phyloP scores from a whole-genome alignment of 2,113 vertebrate species.

The Actinemys pallida region DNA sequence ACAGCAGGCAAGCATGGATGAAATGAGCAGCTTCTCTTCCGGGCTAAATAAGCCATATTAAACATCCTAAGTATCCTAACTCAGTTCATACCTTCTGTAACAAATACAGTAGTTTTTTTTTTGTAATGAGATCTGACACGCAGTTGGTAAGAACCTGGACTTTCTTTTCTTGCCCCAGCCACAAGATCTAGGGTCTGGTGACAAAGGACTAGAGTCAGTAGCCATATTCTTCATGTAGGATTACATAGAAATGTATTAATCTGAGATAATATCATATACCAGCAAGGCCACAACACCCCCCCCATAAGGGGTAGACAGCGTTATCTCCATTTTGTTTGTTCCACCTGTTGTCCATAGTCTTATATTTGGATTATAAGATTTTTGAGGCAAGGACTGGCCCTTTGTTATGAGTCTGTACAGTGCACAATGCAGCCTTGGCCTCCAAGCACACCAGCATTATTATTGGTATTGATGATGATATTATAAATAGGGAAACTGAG shows the following conservation, averaged over 20 bases:
- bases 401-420: not conserved
- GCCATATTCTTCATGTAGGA: not conserved
- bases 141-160: slow-evolving; percentile 33
- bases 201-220: not conserved
- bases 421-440: not conserved
- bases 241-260: not conserved
- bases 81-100: slow-evolving; percentile 32
- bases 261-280: not conserved
- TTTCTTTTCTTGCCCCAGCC: not conserved
- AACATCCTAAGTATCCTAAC: slow-evolving; percentile 10
- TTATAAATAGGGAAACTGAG: not conserved
- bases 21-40: slow-evolving; percentile 58
- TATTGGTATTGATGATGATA: not conserved
- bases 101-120: slow-evolving; percentile 14
- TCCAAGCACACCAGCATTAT: not conserved
- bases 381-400: not conserved
- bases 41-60: slow-evolving; percentile 39
- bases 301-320: not conserved
- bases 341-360: not conserved
- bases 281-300: not conserved
- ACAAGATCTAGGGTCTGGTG: not conserved
- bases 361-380: not conserved
- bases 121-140: not conserved
- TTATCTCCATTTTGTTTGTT: slow-evolving; percentile 15
- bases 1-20: slow-evolving; percentile 41